Conservation (phyloP, 2,113 vertebrate species). For the Nesoenas mayeri region DNA sequence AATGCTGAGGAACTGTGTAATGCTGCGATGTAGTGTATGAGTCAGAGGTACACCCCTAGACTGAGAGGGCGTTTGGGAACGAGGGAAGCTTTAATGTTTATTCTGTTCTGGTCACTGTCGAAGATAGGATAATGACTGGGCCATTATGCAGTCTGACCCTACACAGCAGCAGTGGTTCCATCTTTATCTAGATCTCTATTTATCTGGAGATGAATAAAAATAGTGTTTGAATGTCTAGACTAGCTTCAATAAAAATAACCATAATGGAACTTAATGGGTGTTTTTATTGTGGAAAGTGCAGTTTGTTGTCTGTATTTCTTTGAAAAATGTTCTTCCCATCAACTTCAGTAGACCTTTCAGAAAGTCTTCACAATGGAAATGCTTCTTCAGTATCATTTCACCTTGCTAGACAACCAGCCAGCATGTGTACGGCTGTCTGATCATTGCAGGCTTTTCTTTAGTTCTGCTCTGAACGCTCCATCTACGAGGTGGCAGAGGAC, state of each 20-base stretch:
- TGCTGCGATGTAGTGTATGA: neutral
- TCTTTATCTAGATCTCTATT: slow-evolving; percentile 61
- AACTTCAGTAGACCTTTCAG: neutral
- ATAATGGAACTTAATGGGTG: slow-evolving; percentile 46
- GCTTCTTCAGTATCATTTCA: slow-evolving; percentile 9
- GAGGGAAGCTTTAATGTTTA: neutral
- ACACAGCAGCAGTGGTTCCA: neutral
- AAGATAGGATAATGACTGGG: slow-evolving; percentile 7
- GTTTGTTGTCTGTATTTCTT: slow-evolving; percentile 45
- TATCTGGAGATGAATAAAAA: slow-evolving; percentile 52
- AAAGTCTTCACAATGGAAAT: slow-evolving; percentile 25
- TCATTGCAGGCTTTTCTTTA: neutral
- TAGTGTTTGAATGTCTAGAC: slow-evolving; percentile 52
- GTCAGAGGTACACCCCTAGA: neutral
- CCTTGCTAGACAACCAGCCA: neutral
- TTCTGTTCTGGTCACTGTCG: neutral
- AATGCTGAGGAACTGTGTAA: neutral
- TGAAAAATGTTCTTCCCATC: slow-evolving; percentile 30
- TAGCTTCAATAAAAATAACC: slow-evolving; percentile 53
- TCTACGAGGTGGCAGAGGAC: neutral
- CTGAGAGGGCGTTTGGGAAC: neutral
- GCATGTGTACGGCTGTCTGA: rapidly evolving
- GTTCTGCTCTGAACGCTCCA: neutral
- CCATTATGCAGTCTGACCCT: neutral
- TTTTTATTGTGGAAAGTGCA: slow-evolving; percentile 43